These are phyloP conservation scores for Physeter macrocephalus DNA, from an alignment of 2,113 vertebrate genomes.

Conservation along the genomic window DNA sequence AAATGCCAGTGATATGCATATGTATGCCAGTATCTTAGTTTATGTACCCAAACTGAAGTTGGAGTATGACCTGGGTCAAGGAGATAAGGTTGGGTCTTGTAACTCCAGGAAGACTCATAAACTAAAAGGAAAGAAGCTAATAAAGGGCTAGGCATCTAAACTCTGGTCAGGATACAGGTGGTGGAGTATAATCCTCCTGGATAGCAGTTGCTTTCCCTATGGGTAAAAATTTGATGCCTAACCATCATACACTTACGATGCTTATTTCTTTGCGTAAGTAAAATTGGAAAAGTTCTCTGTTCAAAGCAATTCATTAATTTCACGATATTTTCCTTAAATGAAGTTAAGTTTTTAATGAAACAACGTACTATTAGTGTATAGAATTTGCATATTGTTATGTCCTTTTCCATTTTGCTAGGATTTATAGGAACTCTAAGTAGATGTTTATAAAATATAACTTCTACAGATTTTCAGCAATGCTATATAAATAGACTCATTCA, in stretches of 20 bases:
- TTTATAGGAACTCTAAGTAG: not conserved
- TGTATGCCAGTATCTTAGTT: not conserved
- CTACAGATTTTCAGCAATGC: not conserved
- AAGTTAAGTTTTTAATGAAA: not conserved
- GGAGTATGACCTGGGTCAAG: not conserved
- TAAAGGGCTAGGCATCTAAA: not conserved
- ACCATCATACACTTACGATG: not conserved
- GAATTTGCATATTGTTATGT: not conserved
- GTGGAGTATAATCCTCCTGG: not conserved
- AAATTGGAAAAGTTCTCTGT: not conserved
- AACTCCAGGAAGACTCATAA: not conserved
- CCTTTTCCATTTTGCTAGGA: not conserved
- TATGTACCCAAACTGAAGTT: not conserved
- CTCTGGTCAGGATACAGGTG: not conserved
- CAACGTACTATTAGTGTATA: not conserved
- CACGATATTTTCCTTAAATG: not conserved
- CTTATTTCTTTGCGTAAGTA: not conserved
- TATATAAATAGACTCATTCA: not conserved
- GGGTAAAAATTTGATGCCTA: not conserved
- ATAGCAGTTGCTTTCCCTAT: not conserved
- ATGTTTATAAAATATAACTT: not conserved
- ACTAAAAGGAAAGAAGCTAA: not conserved
- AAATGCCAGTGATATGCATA: not conserved
- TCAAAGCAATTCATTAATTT: constrained; percentile 3
- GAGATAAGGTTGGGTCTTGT: not conserved